Evolutionary conservation across 2,797 vertebrate genomes (phyloP).

Genomic region (Yasuhikotakia modesta): DNA sequence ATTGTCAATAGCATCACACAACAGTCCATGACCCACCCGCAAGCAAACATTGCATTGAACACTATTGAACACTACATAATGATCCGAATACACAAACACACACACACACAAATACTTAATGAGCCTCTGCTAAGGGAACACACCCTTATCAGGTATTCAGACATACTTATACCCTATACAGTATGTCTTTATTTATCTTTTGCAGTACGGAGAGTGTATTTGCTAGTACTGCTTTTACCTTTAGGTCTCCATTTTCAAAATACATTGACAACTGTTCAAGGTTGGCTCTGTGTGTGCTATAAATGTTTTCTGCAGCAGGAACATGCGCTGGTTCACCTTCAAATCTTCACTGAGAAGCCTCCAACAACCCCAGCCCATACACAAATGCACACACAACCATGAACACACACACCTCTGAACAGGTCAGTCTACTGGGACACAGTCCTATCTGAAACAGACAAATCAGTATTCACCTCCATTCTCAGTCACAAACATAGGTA

Average conservation of each 20-base stretch:
- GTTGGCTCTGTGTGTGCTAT: constrained; percentile 13
- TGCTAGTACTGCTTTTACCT: constrained; percentile 22
- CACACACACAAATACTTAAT: neutral
- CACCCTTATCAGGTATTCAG: neutral
- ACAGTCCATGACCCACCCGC: neutral
- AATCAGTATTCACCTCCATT: constrained; percentile 47
- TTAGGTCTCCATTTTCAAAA: constrained; percentile 30
- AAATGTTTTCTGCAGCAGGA: constrained; percentile 25
- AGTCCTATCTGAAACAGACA: constrained; percentile 18
- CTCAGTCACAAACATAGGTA: neutral
- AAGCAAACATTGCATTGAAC: constrained; percentile 20
- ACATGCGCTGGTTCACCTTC: no score
- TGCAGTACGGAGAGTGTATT: constrained; percentile 10
- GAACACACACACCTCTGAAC: neutral
- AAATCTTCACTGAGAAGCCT: neutral
- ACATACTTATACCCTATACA: neutral
- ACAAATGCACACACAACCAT: no score
- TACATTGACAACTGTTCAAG: constrained; percentile 28
- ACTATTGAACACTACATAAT: no score
- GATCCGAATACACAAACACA: neutral
- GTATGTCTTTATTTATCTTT: neutral
- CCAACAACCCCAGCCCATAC: neutral
- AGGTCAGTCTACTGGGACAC: neutral
- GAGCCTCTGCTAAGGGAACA: neutral
- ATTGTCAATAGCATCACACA: constrained; percentile 1